Evolutionary conservation across 2,888 invertebrate genomes (phyloP), one percentile per base, ranked within the genome.

Genomic region (Athrips mouffetella): DNA sequence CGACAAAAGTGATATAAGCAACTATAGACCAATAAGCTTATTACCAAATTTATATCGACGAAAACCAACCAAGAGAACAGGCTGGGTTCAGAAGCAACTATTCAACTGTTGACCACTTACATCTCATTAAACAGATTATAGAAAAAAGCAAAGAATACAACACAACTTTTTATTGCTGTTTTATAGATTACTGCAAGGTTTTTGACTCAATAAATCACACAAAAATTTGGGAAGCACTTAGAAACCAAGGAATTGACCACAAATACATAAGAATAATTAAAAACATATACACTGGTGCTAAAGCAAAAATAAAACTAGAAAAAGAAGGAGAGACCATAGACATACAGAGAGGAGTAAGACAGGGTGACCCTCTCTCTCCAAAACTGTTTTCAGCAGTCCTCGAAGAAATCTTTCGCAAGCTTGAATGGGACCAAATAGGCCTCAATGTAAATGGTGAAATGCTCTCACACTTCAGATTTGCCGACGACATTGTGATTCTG

Each of bases 181-280:
- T 57, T 37, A 42, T 54, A 2, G 54, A 57, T n/a, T 57, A 53
- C 21, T 11, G 30, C n/a, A 57, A 57, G 18, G 54, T 51, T 1
- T 55, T 57, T 16, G 53, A 55, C 27, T 48, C 54, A 15, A n/a
- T 54, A 30, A 48, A 58, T 35, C 50, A 47, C 47, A 37, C 48
- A 41, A 33, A 15, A 7, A 51, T 55, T 46, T 58, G 54, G 56
- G 39, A 54, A 42, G 54, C 42, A 21, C 35, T 57, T 15, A 37
- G 41, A 33, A 33, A 39, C 15, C 50, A 49, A 27, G 48, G 48
- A 7, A 30, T 48, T n/a, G 35, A 50, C 5, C 27, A 50, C 18
- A 49, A 41, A 21, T 50, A 52, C 21, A 47, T 47, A 29, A 45
- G 27, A 18, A 41, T 47, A 20, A 30, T 55, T 8, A 47, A 48